These are phyloP conservation scores for Delichon dasypus DNA, from an alignment of 2,797 vertebrate species.

Conservation along the genomic window DNA sequence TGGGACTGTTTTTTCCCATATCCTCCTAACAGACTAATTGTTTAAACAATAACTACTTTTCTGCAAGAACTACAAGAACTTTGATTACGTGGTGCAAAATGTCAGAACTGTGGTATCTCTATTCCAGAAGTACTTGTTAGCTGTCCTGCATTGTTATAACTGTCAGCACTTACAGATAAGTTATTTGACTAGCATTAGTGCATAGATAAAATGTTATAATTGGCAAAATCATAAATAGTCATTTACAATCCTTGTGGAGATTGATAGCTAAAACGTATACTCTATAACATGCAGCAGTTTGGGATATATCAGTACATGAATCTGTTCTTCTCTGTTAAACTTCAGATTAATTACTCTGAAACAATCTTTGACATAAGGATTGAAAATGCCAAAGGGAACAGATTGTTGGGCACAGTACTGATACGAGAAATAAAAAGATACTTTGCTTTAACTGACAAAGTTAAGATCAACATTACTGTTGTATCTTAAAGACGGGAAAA, in stretches of 20 bases:
- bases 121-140: neutral
- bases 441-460: neutral
- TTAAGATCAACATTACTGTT: neutral
- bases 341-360: constrained; percentile 2
- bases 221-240: neutral
- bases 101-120: neutral
- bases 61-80: neutral
- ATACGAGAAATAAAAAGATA: neutral
- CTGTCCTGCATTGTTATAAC: neutral
- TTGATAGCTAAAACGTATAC: neutral
- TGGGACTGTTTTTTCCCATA: neutral
- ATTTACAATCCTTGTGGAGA: neutral
- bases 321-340: neutral
- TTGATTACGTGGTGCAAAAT: neutral
- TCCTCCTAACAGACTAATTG: neutral
- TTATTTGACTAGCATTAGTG: neutral
- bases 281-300: neutral
- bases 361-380: neutral
- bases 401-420: neutral
- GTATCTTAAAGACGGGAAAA: neutral
- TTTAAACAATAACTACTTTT: neutral
- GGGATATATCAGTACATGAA: neutral
- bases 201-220: neutral
- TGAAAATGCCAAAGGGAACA: neutral
- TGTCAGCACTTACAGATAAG: neutral